phyloP scores from a whole-genome alignment of 2,888 invertebrate genomes.

The Unio delphinus region DNA sequence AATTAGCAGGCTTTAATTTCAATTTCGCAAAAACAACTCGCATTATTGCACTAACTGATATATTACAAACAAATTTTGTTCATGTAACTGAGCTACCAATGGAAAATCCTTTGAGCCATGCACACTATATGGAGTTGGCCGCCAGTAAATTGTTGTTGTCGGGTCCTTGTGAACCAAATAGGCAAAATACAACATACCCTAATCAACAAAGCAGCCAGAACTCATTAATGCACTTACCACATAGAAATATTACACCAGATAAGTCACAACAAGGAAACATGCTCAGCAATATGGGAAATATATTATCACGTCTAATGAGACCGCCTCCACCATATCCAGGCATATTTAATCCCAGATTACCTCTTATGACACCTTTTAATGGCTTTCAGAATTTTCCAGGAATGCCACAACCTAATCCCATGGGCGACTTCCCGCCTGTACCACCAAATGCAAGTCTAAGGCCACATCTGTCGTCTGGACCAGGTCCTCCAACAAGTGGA shows the following conservation, averaged over 20 bases:
- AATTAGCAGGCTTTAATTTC: conserved; percentile 62
- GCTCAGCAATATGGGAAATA: too few species aligned
- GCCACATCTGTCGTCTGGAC: conserved; percentile 6
- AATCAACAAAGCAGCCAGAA: background rate
- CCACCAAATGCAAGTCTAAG: conserved; percentile 8
- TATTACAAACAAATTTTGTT: conserved; percentile 49
- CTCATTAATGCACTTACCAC: conserved; percentile 4
- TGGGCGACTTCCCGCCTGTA: conserved; percentile 3
- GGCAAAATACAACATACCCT: background rate
- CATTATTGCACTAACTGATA: conserved; percentile 56
- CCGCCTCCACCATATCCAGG: conserved; percentile 2
- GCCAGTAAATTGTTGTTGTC: conserved; percentile 14
- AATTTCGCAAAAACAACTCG: conserved; percentile 61
- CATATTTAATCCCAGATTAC: too few species aligned
- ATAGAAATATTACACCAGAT: background rate
- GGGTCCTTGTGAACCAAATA: background rate
- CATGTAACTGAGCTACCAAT: conserved; percentile 61
- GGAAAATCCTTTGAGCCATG: conserved; percentile 65
- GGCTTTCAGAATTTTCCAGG: too few species aligned
- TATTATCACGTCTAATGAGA: conserved; percentile 1
- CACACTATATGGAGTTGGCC: conserved; percentile 59
- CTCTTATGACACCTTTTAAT: too few species aligned
- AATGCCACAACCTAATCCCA: conserved; percentile 16
- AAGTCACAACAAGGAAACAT: background rate
- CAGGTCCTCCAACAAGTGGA: conserved; percentile 4